Percentiles rank a stretch among this genome's conserved stretches.
These are phyloP conservation scores for Centroberyx gerrardi DNA, from an alignment of 2,797 vertebrate genomes.

Conservation along the genomic window DNA sequence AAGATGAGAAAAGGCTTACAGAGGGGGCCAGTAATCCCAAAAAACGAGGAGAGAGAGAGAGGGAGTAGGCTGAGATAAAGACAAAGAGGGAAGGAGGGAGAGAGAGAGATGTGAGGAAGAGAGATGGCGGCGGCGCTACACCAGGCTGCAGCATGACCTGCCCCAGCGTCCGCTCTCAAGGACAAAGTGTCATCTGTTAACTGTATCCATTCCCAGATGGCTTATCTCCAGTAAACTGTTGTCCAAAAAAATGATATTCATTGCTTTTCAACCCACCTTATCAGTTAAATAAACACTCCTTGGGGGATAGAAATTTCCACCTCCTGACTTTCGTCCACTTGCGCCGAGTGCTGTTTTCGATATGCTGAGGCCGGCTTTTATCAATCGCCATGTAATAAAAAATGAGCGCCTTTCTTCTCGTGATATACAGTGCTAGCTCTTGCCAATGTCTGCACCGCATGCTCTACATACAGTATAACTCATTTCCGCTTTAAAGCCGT, in stretches of 20 bases:
- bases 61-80: conserved; percentile 64
- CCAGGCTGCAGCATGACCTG: conserved; percentile 66
- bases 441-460: conserved; percentile 5
- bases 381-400: conserved; percentile 82
- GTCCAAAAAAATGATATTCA: conserved; percentile 92
- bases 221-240: conserved; percentile 91
- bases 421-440: conserved; percentile 59
- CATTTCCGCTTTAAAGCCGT: background rate
- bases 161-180: conserved; percentile 75
- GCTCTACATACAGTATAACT: background rate
- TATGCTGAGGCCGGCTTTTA: conserved; percentile 77
- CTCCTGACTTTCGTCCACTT: conserved; percentile 71
- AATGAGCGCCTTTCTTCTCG: conserved; percentile 69
- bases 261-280: conserved; percentile 93
- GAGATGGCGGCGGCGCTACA: conserved; percentile 52
- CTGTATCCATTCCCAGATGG: conserved; percentile 87
- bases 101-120: conserved; percentile 28
- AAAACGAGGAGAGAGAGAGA: conserved; percentile 40
- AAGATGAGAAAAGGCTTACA: conserved; percentile 79
- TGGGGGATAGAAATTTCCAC: conserved; percentile 80
- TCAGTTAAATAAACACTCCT: conserved; percentile 93
- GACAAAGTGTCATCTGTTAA: conserved; percentile 84
- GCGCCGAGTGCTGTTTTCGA: conserved; percentile 73
- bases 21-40: conserved; percentile 58
- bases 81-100: conserved; percentile 59